Base-by-base conservation (phyloP, 2,113 vertebrate genomes). In the Clarias batrachus region DNA sequence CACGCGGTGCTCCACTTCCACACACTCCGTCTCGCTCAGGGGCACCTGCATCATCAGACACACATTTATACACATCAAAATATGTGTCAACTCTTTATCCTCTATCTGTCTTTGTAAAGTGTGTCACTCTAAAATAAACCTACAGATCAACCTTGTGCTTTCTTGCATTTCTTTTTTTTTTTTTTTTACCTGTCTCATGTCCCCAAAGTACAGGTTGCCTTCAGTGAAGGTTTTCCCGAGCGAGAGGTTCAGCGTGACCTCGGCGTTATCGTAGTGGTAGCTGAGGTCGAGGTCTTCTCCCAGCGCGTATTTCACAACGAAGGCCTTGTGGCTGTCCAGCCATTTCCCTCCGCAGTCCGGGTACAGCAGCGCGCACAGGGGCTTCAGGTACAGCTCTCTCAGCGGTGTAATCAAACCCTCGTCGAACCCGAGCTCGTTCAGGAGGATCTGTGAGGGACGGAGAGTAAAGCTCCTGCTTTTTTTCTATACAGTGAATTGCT, bases 231-330 rank as follows among this genome's bases (percentile, higher is more conserved):
- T 92, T 85, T 96, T 98, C 16, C 98, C 97, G 84, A 99, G 93
- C 0, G 96, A 97, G 62, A 98, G 94, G 0, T 99, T 99, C 12
- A 99, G 88, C 4, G 98, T 99, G 90, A 99, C 95, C 88, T 99
- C 98, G 0, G 98, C 96, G 0, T 99, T 99, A 91, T 99, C 98
- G 0, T 97, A 99, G 92, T 99, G 98, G 63, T 96, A 97, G 92
- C 95, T 96, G 48, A 99, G 87, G 81, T 97, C 97, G 57, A 95
- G 90, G 89, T 99, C 98, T 92, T 98, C 92, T 0, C 94, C 91
- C 10, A 95, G 91, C 0, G 96, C 92, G 0, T 99, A 99, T 88
- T 97, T 99, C 88, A 99, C 98, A 11, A 96, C 96, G 2, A 99
- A 99, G 0, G 97, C 97, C 12, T 95, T 97, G 92, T 99, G 98